Conservation (phyloP, 2,797 vertebrate species). For the Chaunax sp. region DNA sequence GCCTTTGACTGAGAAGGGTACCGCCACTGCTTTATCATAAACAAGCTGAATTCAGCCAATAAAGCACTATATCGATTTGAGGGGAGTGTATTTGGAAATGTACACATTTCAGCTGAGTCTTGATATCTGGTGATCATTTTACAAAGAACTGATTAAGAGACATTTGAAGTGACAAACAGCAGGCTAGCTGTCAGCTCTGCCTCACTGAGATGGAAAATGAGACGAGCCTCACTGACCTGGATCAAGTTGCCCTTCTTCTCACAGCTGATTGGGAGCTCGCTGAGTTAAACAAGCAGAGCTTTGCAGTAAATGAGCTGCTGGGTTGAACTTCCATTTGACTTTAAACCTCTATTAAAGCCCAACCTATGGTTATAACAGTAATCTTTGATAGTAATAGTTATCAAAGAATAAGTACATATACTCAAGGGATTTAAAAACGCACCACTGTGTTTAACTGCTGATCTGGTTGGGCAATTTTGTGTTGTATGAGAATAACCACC, state of each 20-base stretch:
- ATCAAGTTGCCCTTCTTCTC: conserved; percentile 12
- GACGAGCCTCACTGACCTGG: conserved; percentile 14
- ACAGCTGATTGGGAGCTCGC: conserved; percentile 18
- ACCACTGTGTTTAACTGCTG: no score
- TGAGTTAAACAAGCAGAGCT: conserved; percentile 7
- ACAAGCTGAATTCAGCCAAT: conserved; percentile 1
- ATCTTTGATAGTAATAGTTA: no score
- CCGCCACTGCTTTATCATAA: not conserved
- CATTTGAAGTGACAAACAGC: not conserved
- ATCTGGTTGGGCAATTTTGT: no score
- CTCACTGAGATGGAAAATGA: conserved; percentile 8
- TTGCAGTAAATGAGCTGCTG: conserved; percentile 12
- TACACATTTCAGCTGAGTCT: conserved; percentile 9
- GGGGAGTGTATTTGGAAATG: conserved; percentile 9
- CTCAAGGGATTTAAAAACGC: no score
- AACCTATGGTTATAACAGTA: no score
- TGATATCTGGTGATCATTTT: conserved; percentile 4
- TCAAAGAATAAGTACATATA: no score
- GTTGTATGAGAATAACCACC: no score
- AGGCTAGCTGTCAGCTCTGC: conserved; percentile 1
- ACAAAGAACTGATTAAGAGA: not conserved
- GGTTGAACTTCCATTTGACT: not conserved
- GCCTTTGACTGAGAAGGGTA: conserved; percentile 13
- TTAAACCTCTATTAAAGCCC: not conserved
- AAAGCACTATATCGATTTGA: not conserved